A percentile compares a stretch with the other conserved stretches of the same genome.
Conservation (phyloP, 30 jellyfish, hydroid and myxozoan species). For the Phacellophora camtschatica region DNA sequence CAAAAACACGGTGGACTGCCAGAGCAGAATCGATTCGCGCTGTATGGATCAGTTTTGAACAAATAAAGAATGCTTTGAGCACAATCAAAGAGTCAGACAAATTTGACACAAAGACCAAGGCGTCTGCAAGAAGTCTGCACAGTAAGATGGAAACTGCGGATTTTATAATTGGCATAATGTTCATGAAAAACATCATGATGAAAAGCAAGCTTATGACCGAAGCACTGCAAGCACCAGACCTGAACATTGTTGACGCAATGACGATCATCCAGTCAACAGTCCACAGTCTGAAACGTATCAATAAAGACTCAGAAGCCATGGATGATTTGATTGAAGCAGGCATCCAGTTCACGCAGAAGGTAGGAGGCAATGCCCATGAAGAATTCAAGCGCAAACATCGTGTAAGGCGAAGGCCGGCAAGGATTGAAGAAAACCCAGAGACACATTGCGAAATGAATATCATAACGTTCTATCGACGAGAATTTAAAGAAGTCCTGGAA, state of each 20-base stretch:
- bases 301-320: not conserved
- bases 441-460: constrained; percentile 5
- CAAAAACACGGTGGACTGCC: constrained; percentile 30
- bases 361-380: constrained; percentile 28
- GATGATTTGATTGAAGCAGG: constrained; percentile 3
- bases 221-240: constrained; percentile 28
- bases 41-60: constrained; percentile 31
- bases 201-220: constrained; percentile 21
- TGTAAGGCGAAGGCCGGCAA: constrained; percentile 4
- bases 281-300: not conserved
- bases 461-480: constrained; percentile 32
- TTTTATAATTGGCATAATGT: constrained; percentile 7
- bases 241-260: constrained; percentile 35
- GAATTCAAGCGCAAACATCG: constrained; percentile 29
- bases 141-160: constrained; percentile 10
- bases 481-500: no score
- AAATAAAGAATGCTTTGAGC: not conserved
- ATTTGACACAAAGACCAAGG: not conserved
- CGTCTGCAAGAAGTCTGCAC: constrained; percentile 13
- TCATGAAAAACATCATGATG: constrained; percentile 48
- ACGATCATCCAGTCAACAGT: constrained; percentile 11
- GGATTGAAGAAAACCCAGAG: constrained; percentile 33
- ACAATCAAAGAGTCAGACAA: not conserved
- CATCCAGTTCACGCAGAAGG: constrained; percentile 10
- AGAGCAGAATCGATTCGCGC: constrained; percentile 50